Evolutionary conservation across 2,797 vertebrate species (phyloP).

Genomic region (Erpetoichthys calabaricus): DNA sequence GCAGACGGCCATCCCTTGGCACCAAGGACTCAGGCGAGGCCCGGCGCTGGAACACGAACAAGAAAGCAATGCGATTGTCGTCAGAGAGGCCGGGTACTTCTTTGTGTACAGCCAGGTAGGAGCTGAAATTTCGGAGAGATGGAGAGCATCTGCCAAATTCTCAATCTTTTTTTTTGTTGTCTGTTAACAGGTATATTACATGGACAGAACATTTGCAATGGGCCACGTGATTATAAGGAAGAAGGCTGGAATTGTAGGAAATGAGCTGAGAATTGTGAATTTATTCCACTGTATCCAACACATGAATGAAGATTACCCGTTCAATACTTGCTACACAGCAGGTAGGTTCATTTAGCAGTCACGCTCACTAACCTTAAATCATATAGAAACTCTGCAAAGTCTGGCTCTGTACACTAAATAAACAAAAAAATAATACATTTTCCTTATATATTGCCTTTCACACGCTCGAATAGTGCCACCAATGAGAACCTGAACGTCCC

Average conservation of each 20-base stretch:
- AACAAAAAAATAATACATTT: too few relatives aligned
- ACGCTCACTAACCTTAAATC: too few relatives aligned
- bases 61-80: conserved; percentile 64
- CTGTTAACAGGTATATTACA: conserved; percentile 71
- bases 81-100: conserved; percentile 80
- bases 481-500: too few relatives aligned
- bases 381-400: too few relatives aligned
- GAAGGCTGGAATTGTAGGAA: conserved; percentile 75
- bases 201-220: conserved; percentile 73
- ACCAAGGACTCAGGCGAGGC: conserved; percentile 73
- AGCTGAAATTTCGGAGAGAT: background rate
- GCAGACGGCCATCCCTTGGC: conserved; percentile 77
- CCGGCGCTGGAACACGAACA: conserved; percentile 52
- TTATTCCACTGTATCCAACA: conserved; percentile 88
- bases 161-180: conserved; percentile 10
- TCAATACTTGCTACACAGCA: conserved; percentile 90
- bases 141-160: too few relatives aligned
- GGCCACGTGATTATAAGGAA: conserved; percentile 81
- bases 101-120: conserved; percentile 88
- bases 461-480: too few relatives aligned
- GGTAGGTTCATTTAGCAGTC: conserved; percentile 42
- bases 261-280: conserved; percentile 68
- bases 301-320: conserved; percentile 66
- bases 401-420: too few relatives aligned
- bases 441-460: too few relatives aligned